Evolutionary conservation across 2,888 invertebrate genomes (phyloP), one percentile per base, ranked within the genome.

Genomic region (Dryocosmus kuriphilus): DNA sequence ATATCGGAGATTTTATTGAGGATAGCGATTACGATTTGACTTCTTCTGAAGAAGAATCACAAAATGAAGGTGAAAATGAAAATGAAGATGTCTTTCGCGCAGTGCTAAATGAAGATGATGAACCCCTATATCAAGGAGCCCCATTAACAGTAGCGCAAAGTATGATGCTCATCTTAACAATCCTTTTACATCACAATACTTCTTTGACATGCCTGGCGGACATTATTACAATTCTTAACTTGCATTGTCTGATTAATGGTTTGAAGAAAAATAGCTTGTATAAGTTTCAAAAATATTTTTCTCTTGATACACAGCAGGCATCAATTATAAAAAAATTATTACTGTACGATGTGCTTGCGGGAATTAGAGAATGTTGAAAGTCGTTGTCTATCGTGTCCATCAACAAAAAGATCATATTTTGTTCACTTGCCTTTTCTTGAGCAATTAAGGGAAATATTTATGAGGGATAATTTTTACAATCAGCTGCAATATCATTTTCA

Each of bases 361-460:
- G n/a, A n/a, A n/a, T n/a, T n/a, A n/a, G 6, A 38, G 38, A 38
- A 38, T 19, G 30, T 65, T 35, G 11, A 19, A 4, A 14, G 27
- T 7, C 24, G 67, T 24, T 67, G 35, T 14, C 3, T 3, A 16
- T 75, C 75, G 55, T 46, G 67, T 16, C 2, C 22, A 1, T 46
- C 65, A 57, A 14, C 61, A 46, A 61, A 63, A 51, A 79, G 62
- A 30, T 75, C 80, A 9, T n/a, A n/a, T n/a, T n/a, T n/a, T n/a
- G n/a, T n/a, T n/a, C n/a, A n/a, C n/a, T n/a, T n/a, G n/a, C n/a
- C n/a, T n/a, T n/a, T n/a, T n/a, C n/a, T n/a, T n/a, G n/a, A n/a
- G n/a, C n/a, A n/a, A n/a, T n/a, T n/a, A 9, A 62, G 41, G 60
- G 78, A 62, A 62, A 80, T 80, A 78, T 80, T 24, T 71, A 14